These are phyloP conservation scores for Lepidothrix coronata DNA, from an alignment of 2,113 vertebrate species.

Conservation along the genomic window DNA sequence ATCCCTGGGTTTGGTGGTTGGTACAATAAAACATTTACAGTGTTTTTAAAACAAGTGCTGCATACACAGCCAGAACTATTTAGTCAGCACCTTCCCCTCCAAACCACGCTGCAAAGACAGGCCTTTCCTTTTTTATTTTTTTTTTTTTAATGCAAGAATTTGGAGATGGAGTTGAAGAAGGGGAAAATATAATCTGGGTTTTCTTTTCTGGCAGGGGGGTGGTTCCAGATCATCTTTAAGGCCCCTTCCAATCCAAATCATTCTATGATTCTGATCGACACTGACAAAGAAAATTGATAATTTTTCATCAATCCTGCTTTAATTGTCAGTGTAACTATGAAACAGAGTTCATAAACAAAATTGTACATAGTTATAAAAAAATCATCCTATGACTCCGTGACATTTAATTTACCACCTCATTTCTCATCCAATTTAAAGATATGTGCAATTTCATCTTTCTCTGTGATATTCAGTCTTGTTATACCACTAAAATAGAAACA, in stretches of 20 bases:
- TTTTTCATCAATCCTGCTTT: background rate
- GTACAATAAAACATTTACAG: background rate
- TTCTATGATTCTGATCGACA: background rate
- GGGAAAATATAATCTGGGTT: background rate
- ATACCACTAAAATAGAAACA: background rate
- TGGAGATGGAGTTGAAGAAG: background rate
- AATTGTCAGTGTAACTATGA: background rate
- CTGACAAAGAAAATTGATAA: background rate
- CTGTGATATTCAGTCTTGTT: background rate
- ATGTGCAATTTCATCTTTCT: conserved; percentile 22
- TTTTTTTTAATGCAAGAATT: background rate
- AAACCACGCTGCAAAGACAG: background rate
- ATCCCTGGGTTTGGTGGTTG: background rate
- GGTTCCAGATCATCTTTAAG: background rate
- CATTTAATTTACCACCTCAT: background rate
- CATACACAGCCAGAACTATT: background rate
- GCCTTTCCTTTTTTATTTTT: background rate
- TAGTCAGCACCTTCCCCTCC: background rate
- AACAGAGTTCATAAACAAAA: background rate
- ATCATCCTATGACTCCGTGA: background rate
- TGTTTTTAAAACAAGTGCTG: background rate
- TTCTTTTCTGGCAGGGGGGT: background rate
- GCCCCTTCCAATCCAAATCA: background rate
- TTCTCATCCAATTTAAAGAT: background rate
- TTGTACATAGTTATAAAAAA: background rate